phyloP scores from a whole-genome alignment of 2,888 invertebrate species.

The Hipparchia semele region DNA sequence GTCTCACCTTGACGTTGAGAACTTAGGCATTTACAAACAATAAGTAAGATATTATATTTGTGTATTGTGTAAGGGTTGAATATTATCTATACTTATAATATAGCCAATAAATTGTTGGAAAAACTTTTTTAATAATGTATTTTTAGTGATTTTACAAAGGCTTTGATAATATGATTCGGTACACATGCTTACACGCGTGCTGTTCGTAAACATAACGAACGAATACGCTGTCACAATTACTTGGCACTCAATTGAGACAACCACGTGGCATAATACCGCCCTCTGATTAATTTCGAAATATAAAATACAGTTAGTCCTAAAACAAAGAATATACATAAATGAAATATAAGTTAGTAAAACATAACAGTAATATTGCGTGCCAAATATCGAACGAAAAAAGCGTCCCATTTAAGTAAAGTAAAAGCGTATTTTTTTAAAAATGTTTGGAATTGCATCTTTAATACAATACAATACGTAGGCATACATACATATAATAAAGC shows the following conservation, averaged over 20 bases:
- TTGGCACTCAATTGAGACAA: conserved; percentile 4
- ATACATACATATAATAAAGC: background rate
- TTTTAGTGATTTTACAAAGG: conserved; percentile 22
- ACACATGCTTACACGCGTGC: background rate
- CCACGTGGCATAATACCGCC: background rate
- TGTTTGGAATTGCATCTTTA: conserved; percentile 24
- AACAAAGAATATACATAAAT: conserved; percentile 22
- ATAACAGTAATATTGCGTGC: conserved; percentile 67
- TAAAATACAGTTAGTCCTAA: too few species aligned
- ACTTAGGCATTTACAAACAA: conserved; percentile 26
- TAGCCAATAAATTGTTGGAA: conserved; percentile 20
- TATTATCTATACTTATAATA: background rate
- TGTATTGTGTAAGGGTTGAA: background rate
- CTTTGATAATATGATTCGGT: background rate
- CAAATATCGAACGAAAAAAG: conserved; percentile 56
- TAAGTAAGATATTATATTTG: conserved; percentile 14
- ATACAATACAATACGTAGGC: conserved; percentile 10
- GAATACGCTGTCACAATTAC: background rate
- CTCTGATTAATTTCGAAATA: background rate
- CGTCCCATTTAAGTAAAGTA: conserved; percentile 58
- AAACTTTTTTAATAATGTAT: conserved; percentile 43
- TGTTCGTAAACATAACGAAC: background rate
- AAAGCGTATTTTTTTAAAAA: conserved; percentile 12
- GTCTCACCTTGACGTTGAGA: background rate
- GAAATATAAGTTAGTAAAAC: background rate